phyloP scores from a whole-genome alignment of 2,888 invertebrate species.

The Piscicola geometra region DNA sequence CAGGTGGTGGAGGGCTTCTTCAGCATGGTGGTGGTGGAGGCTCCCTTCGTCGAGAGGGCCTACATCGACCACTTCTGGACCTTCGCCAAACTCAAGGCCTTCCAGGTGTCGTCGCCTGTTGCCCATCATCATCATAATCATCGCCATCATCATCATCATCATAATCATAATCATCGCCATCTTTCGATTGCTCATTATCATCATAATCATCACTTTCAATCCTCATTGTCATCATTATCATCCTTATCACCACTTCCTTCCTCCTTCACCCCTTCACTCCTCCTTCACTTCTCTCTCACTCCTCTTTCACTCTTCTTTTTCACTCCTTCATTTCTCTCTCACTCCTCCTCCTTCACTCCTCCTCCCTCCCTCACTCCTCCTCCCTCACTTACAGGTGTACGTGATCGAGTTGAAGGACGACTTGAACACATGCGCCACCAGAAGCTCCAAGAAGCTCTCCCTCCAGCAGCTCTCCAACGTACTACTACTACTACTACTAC shows the following conservation, averaged over 20 bases:
- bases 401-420: conserved; percentile 82
- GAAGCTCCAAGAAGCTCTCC: too few relatives aligned
- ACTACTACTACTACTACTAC: conserved; percentile 32
- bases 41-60: conserved; percentile 71
- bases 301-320: too few relatives aligned
- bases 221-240: too few relatives aligned
- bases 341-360: too few relatives aligned
- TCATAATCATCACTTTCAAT: neutral
- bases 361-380: too few relatives aligned
- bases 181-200: neutral
- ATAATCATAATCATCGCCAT: too few relatives aligned
- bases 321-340: too few relatives aligned
- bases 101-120: conserved; percentile 64
- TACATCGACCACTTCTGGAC: conserved; percentile 84
- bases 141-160: neutral
- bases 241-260: too few relatives aligned
- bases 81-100: conserved; percentile 72
- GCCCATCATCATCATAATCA: too few relatives aligned
- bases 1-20: conserved; percentile 84
- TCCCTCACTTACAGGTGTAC: conserved; percentile 72
- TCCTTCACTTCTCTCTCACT: too few relatives aligned
- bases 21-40: conserved; percentile 85
- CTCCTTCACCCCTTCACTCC: too few relatives aligned
- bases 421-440: conserved; percentile 69
- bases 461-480: too few relatives aligned